phyloP scores from a whole-genome alignment of 2,888 invertebrate species.

The Tenthredo mesomela region DNA sequence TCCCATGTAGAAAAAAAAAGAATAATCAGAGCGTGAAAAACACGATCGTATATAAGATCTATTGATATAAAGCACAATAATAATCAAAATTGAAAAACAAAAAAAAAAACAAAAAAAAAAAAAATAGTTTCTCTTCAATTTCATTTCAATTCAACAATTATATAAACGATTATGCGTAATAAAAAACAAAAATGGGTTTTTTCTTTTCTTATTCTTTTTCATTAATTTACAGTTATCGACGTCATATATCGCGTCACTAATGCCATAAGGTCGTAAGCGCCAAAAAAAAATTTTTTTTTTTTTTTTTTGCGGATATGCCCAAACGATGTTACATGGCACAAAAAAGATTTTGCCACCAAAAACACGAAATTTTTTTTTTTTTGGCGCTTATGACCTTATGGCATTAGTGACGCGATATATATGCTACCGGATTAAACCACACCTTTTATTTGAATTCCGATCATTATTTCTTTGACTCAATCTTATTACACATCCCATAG shows the following conservation, averaged over 20 bases:
- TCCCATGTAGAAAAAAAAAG: background rate
- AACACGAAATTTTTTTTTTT: too few relatives aligned
- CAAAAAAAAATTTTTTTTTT: too few relatives aligned
- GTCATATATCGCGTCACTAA: too few relatives aligned
- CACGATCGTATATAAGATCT: background rate
- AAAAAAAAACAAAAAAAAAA: too few relatives aligned
- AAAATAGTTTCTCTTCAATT: background rate
- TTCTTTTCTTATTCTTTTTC: background rate
- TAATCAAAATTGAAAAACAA: background rate
- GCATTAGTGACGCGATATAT: too few relatives aligned
- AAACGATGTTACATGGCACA: too few relatives aligned
- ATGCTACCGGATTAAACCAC: conserved; percentile 52
- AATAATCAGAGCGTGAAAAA: conserved; percentile 13
- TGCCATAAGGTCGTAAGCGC: too few relatives aligned
- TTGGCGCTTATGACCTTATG: too few relatives aligned
- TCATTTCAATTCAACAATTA: background rate
- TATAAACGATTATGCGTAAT: background rate
- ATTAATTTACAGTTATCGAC: conserved; percentile 32
- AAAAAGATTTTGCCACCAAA: too few relatives aligned
- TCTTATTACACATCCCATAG: conserved; percentile 37
- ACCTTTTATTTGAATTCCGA: conserved; percentile 53
- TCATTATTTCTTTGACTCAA: conserved; percentile 39
- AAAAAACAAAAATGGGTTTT: background rate
- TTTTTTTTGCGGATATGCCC: too few relatives aligned
- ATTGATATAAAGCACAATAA: background rate